Base-by-base conservation (phyloP, 2,797 vertebrate genomes). In the Catharus ustulatus region DNA sequence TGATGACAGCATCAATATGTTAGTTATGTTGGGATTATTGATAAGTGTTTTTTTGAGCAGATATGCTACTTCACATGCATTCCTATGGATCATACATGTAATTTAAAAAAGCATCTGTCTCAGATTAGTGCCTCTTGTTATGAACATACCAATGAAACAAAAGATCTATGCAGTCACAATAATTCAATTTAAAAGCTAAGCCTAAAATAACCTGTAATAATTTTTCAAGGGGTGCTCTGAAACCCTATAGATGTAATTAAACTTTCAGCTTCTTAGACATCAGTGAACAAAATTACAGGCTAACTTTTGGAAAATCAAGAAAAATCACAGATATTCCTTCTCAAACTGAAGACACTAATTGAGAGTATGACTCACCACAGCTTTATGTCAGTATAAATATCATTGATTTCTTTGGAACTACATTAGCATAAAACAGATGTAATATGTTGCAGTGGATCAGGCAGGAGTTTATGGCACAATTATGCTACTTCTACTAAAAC, bases 321-420 rank as follows among this genome's bases (percentile, higher is more conserved):
- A 61, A 73, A 75, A 69, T 62, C 45, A 74, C 43, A 38, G 32
- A 55, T 69, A 79, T 48, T 94, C 18, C 16, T 68, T 84, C 74
- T 84, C 8, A 24, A 19, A 48, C 55, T 75, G 58, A 80, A 75
- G 73, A 84, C 38, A 29, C n/a, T 84, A 92, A 89, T 69, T 54
- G 79, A 88, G 62, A 72, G 17, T 55, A 68, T 86, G 87, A 94
- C 80, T 96, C 87, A 95, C 22, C 2, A 4, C 62, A 88, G 74
- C 67, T 94, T 94, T 93, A 79, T 87, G 78, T 90, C 89, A 69
- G 36, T 66, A 86, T 88, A 94, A 94, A 91, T 81, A 72, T 78
- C 20, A 84, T 46, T 69, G 76, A 88, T 94, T 95, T 94, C 83
- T 73, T 81, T 93, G 55, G 58, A 93, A 72, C 30, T 73, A 9